A percentile compares a stretch with the other conserved stretches of the same genome.
phyloP scores from a whole-genome alignment of 2,113 vertebrate species.

The Peromyscus polionotus region DNA sequence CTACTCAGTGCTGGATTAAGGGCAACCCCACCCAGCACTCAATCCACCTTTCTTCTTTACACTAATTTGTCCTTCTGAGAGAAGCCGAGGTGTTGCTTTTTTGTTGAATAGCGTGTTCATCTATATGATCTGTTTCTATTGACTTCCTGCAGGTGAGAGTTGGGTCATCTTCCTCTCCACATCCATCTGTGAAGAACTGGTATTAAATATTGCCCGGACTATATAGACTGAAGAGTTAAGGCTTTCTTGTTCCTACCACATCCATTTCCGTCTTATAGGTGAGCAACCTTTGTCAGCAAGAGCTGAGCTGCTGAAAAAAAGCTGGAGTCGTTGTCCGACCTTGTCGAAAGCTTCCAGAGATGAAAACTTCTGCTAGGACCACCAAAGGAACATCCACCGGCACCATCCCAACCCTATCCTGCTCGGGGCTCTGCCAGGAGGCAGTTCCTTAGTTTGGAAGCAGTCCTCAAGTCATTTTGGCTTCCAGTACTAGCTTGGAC shows the following conservation, averaged over 20 bases:
- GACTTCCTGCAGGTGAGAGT: neutral
- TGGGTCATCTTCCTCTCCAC: neutral
- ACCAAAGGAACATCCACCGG: neutral
- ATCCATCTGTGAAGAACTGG: neutral
- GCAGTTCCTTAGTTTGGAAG: neutral
- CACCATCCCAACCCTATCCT: neutral
- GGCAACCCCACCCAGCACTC: neutral
- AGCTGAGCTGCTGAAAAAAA: neutral
- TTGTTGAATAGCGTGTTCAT: neutral
- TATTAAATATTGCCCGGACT: slow-evolving; percentile 6
- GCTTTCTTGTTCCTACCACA: neutral
- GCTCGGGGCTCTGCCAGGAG: neutral
- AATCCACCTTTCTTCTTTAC: slow-evolving; percentile 18
- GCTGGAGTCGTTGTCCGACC: neutral
- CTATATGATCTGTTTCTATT: neutral
- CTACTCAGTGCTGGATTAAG: neutral
- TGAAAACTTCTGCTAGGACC: neutral
- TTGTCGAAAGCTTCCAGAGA: neutral
- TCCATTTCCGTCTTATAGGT: neutral
- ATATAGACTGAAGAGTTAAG: neutral
- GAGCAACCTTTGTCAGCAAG: neutral
- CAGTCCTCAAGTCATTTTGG: neutral
- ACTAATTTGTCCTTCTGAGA: slow-evolving; percentile 20
- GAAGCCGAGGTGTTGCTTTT: slow-evolving; percentile 21
- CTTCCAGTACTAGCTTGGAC: neutral